Evolutionary conservation across 2,797 vertebrate genomes (phyloP).

Genomic region (Bradypodion pumilum): DNA sequence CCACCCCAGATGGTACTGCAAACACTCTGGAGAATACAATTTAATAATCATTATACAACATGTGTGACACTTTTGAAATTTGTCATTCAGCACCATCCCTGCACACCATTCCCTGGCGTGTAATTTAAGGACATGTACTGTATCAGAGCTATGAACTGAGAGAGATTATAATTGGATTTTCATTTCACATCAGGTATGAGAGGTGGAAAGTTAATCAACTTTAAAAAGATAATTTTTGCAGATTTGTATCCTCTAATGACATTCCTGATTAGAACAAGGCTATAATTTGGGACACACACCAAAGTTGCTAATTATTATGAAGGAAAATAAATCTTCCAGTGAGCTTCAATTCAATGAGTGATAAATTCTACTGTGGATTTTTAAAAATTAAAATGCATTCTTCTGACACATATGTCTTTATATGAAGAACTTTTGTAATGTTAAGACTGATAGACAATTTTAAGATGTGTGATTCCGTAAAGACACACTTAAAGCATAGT

Average conservation of each 20-base stretch:
- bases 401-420: not conserved
- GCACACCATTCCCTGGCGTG: constrained; percentile 41
- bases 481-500: not conserved
- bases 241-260: constrained; percentile 59
- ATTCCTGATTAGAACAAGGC: constrained; percentile 57
- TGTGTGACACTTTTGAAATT: constrained; percentile 67
- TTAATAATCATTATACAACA: constrained; percentile 68
- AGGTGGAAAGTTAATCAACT: constrained; percentile 64
- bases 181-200: constrained; percentile 55
- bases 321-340: constrained; percentile 31
- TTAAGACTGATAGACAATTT: not conserved
- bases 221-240: constrained; percentile 65
- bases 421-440: not conserved
- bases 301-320: constrained; percentile 59
- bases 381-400: not conserved
- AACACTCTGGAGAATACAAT: constrained; percentile 67
- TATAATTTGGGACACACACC: constrained; percentile 59
- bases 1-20: constrained; percentile 68
- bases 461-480: not conserved
- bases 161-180: constrained; percentile 59
- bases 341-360: not conserved
- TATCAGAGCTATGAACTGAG: constrained; percentile 58
- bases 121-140: constrained; percentile 62
- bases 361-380: constrained; percentile 33
- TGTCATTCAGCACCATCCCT: constrained; percentile 61